Percentiles rank a stretch among this genome's conserved stretches.
These are phyloP conservation scores for Dendronephthya gigantea DNA, from an alignment of 64 coral and sea anemone species.

Conservation along the genomic window DNA sequence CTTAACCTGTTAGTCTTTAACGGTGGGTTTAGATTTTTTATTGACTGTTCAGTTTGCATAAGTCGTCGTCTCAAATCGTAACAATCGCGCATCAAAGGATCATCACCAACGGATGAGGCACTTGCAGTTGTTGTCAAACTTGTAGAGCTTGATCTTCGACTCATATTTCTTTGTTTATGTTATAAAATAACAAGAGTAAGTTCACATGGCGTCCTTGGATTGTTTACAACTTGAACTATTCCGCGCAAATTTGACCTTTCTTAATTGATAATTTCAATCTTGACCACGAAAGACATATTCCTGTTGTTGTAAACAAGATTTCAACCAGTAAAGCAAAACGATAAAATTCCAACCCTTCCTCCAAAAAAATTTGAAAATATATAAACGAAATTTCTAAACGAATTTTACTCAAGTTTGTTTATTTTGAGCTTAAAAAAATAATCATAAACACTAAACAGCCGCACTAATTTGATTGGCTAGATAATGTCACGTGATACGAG, in stretches of 20 bases:
- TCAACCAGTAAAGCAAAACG: background rate
- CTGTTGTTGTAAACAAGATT: background rate
- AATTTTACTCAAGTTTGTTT: background rate
- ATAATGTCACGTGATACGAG: background rate
- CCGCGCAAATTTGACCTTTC: background rate
- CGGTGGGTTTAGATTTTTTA: constrained; percentile 86
- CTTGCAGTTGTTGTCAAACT: constrained; percentile 64
- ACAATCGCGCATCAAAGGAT: constrained; percentile 90
- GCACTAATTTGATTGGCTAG: background rate
- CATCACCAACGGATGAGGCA: constrained; percentile 66
- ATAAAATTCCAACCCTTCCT: background rate
- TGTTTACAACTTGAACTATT: background rate
- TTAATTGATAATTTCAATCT: background rate
- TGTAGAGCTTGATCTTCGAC: constrained; percentile 83
- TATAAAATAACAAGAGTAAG: background rate
- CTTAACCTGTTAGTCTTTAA: constrained; percentile 54
- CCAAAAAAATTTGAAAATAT: background rate
- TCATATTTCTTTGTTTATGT: constrained; percentile 51
- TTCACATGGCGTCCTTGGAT: background rate
- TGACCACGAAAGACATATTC: background rate
- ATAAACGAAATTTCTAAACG: background rate
- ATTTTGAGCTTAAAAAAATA: background rate
- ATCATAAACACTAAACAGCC: background rate
- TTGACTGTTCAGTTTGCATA: constrained; percentile 91
- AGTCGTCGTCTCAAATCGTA: constrained; percentile 84